Base-by-base conservation (phyloP, 1,140 invertebrate genomes). In the Dufourea novaeangliae region DNA sequence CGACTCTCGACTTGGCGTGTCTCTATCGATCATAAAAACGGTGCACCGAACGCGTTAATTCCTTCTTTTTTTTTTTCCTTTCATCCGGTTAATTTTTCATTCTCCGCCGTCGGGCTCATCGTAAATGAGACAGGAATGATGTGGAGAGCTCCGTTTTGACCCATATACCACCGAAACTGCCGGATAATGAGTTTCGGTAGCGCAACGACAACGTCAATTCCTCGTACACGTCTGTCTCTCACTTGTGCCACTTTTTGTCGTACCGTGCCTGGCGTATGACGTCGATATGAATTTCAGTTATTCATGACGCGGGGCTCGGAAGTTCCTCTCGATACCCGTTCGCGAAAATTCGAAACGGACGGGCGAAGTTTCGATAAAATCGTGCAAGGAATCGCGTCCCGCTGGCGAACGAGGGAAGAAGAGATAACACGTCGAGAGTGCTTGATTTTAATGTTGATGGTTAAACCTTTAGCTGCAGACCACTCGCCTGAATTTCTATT, bases 341-440 rank as follows among this genome's bases (percentile, higher is more conserved):
- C 14, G 29, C n/a, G n/a, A n/a, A 70, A 61, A 52, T 70, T 78
- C 69, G 29, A 56, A 68, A 82, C 59, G 71, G 63, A 68, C 62
- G 68, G 54, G 41, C n/a, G 39, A 78, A 78, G 68, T 59, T 63
- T 59, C 64, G 82, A 67, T 64, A 70, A 71, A 78, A 78, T 14
- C 67, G 73, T 37, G 64, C 74, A 41, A 68, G 59, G 54, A 66
- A 78, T 78, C 68, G 68, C 66, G n/a, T n/a, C n/a, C n/a, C 29
- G 41, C 17, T 32, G n/a, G 25, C 25, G 2, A 25, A 52, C 46
- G 37, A 14, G 44, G n/a, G 27, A 74, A 62, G 5, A 32, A 34
- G 27, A 80, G 59, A 73, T 52, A 67, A 22, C 59, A 37, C 20
- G 54, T 44, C 62, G 66, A 57, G 20, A 76, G 59, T 70, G n/a